Base-by-base conservation (phyloP, 2,888 invertebrate genomes). In the Odontothrips loti region DNA sequence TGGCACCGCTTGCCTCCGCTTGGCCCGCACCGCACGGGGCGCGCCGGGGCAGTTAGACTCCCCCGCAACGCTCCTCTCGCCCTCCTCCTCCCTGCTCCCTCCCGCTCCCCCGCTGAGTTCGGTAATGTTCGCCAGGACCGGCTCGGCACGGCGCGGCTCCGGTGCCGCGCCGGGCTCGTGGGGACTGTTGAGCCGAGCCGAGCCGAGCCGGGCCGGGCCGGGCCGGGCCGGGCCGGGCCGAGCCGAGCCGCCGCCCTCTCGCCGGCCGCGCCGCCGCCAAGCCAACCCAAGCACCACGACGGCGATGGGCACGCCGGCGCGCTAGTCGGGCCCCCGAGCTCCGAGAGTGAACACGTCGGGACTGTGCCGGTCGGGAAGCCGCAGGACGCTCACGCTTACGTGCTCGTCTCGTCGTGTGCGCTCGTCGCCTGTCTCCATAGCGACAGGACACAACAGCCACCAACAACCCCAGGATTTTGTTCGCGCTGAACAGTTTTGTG, bases 361-460 rank as follows among this genome's bases (percentile, higher is more conserved):
- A 1, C 23, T 27, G 27, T 27, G 68, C 10, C 68, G 27, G 23
- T 75, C 68, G 58, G 34, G 34, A 43, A 2, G 34, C 34, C 34
- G 34, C 34, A 43, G 34, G 34, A 43, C 58, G 58, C 58, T 11
- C n/a, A 17, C 58, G 58, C 58, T 17, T 51, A 8, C 68, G 68
- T 27, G 8, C 68, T 75, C 68, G 27, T 9, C 68, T n/a, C 68
- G 68, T 9, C 23, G 58, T 58, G 20, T 20, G 11, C 11, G 17
- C 58, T 23, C 68, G 68, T 75, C 68, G 23, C 68, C 20, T 51
- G 63, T 68, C 68, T 68, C 68, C 68, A 68, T 68, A 75, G 68
- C 68, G 68, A 75, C 68, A 12, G 68, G 27, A 8, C 68, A 75
- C 68, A 75, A 75, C 68, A 75, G 58, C 17, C 6, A 58, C 58